Evolutionary conservation across 2,113 vertebrate species (phyloP).

Genomic region (Petroica traversi): DNA sequence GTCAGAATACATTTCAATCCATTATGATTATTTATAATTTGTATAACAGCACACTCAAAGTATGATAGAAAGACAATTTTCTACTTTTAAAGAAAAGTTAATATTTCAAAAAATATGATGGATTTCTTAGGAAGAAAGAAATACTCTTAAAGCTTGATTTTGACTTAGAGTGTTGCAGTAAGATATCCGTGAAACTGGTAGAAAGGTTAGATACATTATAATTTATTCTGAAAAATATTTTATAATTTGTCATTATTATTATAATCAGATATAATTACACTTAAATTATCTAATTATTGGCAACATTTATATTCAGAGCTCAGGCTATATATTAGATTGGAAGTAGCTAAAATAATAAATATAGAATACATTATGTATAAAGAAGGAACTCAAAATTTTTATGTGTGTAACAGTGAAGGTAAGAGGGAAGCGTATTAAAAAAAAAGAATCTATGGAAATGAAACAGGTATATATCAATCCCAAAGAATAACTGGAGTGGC

Average conservation of each 20-base stretch:
- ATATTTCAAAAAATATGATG: fast-evolving
- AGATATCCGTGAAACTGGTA: not conserved
- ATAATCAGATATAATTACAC: not conserved
- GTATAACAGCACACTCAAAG: not conserved
- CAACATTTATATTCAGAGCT: not conserved
- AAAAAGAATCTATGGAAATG: not conserved
- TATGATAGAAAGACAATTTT: not conserved
- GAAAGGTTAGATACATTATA: not conserved
- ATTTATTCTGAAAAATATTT: not conserved
- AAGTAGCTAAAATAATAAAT: not conserved
- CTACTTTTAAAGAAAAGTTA: not conserved
- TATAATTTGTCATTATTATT: not conserved
- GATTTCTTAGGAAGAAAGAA: not conserved
- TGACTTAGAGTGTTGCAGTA: not conserved
- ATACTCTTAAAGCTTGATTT: not conserved
- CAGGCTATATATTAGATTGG: not conserved
- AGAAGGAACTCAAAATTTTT: not conserved
- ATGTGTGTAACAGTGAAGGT: not conserved
- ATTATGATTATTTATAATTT: not conserved
- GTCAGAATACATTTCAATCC: not conserved
- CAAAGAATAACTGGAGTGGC: not conserved
- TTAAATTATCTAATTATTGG: not conserved
- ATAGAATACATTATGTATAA: not conserved
- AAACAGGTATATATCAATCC: not conserved
- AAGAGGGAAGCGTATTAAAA: no score